Conservation (phyloP, 2,888 invertebrate genomes). For the Drosophila paranaensis region DNA sequence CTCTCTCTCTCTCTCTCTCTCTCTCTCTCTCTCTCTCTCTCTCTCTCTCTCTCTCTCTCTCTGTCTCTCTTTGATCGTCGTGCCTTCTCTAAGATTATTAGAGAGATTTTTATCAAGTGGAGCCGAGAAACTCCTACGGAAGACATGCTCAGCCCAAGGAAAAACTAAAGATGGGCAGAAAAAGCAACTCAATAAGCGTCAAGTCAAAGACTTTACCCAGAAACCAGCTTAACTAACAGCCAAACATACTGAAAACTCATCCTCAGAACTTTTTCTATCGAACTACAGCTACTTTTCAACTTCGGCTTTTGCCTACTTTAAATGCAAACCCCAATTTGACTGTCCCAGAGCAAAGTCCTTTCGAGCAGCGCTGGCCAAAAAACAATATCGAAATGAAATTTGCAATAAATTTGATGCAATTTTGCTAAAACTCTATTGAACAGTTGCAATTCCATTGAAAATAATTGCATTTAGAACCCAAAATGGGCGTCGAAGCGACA, state of each 20-base stretch:
- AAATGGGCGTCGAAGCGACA: slow-evolving; percentile 15
- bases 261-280: neutral
- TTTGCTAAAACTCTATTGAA: slow-evolving; percentile 34
- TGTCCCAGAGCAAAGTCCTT: neutral
- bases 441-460: slow-evolving; percentile 43
- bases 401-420: slow-evolving; percentile 49
- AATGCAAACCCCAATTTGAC: slow-evolving; percentile 1
- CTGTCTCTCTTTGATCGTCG: too few species aligned
- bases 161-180: neutral
- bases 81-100: too few species aligned
- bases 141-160: neutral
- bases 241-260: neutral
- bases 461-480: slow-evolving; percentile 45
- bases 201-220: neutral
- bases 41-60: too few species aligned
- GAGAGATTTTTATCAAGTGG: too few species aligned
- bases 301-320: neutral
- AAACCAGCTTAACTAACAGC: neutral
- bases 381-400: slow-evolving; percentile 29
- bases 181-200: neutral
- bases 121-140: neutral
- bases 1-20: too few species aligned
- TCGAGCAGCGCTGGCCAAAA: neutral
- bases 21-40: too few species aligned
- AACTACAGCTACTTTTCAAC: neutral